Evolutionary conservation across 2,113 vertebrate species (phyloP).

Genomic region (Nanorana parkeri): DNA sequence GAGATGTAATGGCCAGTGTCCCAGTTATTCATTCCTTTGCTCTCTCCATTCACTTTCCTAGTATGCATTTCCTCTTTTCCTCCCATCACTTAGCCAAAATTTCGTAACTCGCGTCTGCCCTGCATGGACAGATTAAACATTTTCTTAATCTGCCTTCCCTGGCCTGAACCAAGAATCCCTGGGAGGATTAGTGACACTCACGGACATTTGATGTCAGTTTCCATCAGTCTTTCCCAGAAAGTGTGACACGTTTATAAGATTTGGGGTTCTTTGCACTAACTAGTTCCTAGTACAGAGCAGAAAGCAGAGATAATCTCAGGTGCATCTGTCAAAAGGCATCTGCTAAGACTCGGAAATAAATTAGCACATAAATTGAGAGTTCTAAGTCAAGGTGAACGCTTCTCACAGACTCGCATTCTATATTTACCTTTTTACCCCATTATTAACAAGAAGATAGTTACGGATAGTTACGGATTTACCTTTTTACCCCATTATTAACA

Average conservation of each 20-base stretch:
- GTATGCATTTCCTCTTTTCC: slow-evolving; percentile 20
- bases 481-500: neutral
- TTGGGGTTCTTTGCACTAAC: slow-evolving; percentile 54
- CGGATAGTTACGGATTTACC: no score
- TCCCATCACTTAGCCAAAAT: slow-evolving; percentile 30
- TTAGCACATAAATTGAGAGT: slow-evolving; percentile 20
- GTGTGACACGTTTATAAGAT: slow-evolving; percentile 54
- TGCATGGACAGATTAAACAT: slow-evolving; percentile 57
- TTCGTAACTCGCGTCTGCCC: slow-evolving; percentile 45
- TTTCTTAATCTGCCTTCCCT: slow-evolving; percentile 61
- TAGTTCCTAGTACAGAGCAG: slow-evolving; percentile 32
- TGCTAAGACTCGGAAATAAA: slow-evolving; percentile 47
- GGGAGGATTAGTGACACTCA: slow-evolving; percentile 46
- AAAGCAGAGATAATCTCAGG: slow-evolving; percentile 55
- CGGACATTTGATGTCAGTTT: slow-evolving; percentile 52
- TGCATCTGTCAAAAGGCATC: slow-evolving; percentile 55
- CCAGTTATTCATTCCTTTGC: neutral
- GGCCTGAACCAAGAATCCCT: slow-evolving; percentile 58
- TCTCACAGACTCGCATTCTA: neutral
- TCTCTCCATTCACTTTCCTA: neutral
- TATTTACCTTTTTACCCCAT: neutral
- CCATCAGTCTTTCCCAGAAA: slow-evolving; percentile 41
- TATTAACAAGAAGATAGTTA: neutral
- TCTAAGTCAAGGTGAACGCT: slow-evolving; percentile 24
- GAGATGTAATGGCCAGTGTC: neutral